phyloP scores from a whole-genome alignment of 1,140 invertebrate species.

The Uloborus diversus region DNA sequence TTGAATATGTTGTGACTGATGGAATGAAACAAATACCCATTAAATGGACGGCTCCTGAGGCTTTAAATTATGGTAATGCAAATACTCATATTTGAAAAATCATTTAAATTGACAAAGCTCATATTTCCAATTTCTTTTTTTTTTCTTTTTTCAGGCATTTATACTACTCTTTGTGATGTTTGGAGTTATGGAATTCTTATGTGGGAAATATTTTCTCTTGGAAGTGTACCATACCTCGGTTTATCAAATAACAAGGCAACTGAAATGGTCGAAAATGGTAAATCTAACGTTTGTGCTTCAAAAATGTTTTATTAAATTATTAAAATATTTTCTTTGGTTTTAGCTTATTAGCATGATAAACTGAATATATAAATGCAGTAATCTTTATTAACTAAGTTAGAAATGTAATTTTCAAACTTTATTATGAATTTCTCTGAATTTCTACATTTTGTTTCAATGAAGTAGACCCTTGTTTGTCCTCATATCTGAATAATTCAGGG shows the following conservation, averaged over 20 bases:
- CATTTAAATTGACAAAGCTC: too few relatives aligned
- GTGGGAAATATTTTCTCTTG: constrained; percentile 96
- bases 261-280: constrained; percentile 92
- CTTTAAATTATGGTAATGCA: constrained; percentile 93
- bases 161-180: constrained; percentile 94
- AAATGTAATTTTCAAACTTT: too few relatives aligned
- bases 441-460: too few relatives aligned
- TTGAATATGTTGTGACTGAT: constrained; percentile 95
- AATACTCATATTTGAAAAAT: too few relatives aligned
- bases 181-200: constrained; percentile 98
- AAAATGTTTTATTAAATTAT: not conserved
- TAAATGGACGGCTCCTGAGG: constrained; percentile 97
- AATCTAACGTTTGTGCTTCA: too few relatives aligned
- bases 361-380: too few relatives aligned
- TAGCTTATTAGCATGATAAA: too few relatives aligned
- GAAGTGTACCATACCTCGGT: constrained; percentile 92
- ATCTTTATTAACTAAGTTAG: too few relatives aligned
- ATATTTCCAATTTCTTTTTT: not conserved
- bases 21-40: constrained; percentile 98
- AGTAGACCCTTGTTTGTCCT: too few relatives aligned
- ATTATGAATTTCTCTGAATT: too few relatives aligned
- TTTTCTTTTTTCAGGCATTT: constrained; percentile 82
- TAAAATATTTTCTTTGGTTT: constrained; percentile 35
- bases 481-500: too few relatives aligned
- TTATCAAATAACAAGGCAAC: constrained; percentile 89